Evolutionary conservation across 2,113 vertebrate genomes (phyloP).

Genomic region (Zapus hudsonius): DNA sequence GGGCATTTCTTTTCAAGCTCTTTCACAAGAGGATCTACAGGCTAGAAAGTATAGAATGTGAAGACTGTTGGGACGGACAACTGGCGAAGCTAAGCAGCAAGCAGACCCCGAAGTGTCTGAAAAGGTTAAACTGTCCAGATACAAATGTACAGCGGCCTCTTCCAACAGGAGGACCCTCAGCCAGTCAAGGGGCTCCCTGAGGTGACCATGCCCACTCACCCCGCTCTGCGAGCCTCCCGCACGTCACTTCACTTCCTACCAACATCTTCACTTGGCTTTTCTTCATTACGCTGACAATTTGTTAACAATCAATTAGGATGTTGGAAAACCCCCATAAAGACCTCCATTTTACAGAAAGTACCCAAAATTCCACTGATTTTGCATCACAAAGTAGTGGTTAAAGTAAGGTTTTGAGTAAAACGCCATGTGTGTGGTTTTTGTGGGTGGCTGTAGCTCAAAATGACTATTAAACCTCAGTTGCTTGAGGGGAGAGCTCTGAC

Average conservation of each 20-base stretch:
- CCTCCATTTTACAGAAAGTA: constrained; percentile 90
- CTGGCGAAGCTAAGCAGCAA: constrained; percentile 44
- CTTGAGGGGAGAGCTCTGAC: constrained; percentile 75
- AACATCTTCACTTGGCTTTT: constrained; percentile 51
- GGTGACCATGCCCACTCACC: neutral
- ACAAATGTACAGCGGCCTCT: constrained; percentile 1
- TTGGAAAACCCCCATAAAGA: constrained; percentile 88
- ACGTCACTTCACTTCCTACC: constrained; percentile 62
- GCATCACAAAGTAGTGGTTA: constrained; percentile 88
- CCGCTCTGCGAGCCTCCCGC: neutral
- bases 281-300: constrained; percentile 74
- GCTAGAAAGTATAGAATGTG: neutral
- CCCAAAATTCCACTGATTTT: constrained; percentile 90
- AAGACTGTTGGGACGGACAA: constrained; percentile 36
- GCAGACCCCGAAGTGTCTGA: neutral
- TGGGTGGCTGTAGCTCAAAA: constrained; percentile 85
- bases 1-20: neutral
- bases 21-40: neutral
- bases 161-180: neutral
- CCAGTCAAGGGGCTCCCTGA: neutral
- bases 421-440: constrained; percentile 88
- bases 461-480: constrained; percentile 68
- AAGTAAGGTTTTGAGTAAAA: constrained; percentile 87
- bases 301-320: constrained; percentile 83
- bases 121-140: too few relatives aligned